Evolutionary conservation across 2,797 vertebrate species (phyloP).

Genomic region (Pogoniulus pusillus): DNA sequence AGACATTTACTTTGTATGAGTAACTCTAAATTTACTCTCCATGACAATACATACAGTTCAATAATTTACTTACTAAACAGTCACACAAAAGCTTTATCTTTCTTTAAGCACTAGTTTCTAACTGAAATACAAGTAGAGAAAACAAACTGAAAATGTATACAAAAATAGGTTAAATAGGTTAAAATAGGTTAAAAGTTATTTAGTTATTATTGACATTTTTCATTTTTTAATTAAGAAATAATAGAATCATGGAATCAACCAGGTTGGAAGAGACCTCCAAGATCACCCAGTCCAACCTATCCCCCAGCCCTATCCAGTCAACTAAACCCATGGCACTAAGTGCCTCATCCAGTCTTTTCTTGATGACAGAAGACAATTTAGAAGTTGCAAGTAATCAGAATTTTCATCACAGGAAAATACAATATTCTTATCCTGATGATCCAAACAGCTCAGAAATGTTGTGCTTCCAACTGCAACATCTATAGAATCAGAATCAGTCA

Average conservation of each 20-base stretch:
- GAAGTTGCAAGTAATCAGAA: not conserved
- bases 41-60: not conserved
- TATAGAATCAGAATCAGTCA: no score
- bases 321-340: no score
- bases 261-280: no score
- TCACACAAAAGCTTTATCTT: not conserved
- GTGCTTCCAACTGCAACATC: not conserved
- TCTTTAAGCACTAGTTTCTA: not conserved
- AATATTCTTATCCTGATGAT: not conserved
- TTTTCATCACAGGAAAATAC: not conserved
- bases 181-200: no score
- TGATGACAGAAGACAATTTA: not conserved
- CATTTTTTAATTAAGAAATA: not conserved
- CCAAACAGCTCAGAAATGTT: not conserved
- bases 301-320: no score
- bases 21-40: not conserved
- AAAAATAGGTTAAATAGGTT: no score
- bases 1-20: not conserved
- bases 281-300: no score
- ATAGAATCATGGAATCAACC: no score
- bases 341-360: no score
- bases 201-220: not conserved
- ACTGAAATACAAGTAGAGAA: not conserved
- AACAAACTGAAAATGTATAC: not conserved
- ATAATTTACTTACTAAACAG: not conserved